phyloP scores from a whole-genome alignment of 2,888 invertebrate genomes.

The Abrostola triplasia region DNA sequence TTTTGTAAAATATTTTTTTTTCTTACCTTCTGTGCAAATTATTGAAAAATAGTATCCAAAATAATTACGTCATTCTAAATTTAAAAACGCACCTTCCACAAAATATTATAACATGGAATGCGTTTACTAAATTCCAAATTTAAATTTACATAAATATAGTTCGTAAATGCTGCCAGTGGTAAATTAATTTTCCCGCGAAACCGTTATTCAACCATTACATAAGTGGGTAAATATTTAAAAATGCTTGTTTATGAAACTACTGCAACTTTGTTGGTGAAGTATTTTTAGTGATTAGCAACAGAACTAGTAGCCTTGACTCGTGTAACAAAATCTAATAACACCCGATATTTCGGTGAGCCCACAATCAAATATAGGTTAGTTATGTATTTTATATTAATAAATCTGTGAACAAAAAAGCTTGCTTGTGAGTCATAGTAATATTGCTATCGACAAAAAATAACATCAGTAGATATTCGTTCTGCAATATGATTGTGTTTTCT shows the following conservation, averaged over 20 bases:
- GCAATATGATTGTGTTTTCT: neutral
- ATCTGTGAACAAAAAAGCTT: constrained; percentile 46
- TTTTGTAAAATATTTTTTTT: too few relatives aligned
- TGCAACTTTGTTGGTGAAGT: constrained; percentile 29
- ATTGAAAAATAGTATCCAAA: too few relatives aligned
- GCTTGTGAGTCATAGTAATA: constrained; percentile 39
- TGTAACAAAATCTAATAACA: constrained; percentile 24
- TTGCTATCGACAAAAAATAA: constrained; percentile 34
- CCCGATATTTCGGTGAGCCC: constrained; percentile 46
- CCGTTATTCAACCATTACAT: constrained; percentile 24
- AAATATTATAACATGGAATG: constrained; percentile 1
- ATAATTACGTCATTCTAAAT: constrained; percentile 30
- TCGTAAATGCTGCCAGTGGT: constrained; percentile 35
- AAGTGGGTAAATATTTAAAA: constrained; percentile 27
- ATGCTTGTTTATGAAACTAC: constrained; percentile 28
- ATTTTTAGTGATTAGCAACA: constrained; percentile 45
- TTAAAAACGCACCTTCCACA: constrained; percentile 18
- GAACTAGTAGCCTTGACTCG: constrained; percentile 44
- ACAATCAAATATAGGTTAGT: constrained; percentile 45
- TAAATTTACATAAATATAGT: constrained; percentile 31
- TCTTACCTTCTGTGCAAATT: too few relatives aligned
- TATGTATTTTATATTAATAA: constrained; percentile 35
- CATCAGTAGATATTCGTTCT: constrained; percentile 15
- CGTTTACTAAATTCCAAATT: constrained; percentile 42
- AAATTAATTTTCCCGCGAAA: constrained; percentile 32